Conservation (phyloP, 1,140 invertebrate genomes). For the Helicorthomorpha holstii region DNA sequence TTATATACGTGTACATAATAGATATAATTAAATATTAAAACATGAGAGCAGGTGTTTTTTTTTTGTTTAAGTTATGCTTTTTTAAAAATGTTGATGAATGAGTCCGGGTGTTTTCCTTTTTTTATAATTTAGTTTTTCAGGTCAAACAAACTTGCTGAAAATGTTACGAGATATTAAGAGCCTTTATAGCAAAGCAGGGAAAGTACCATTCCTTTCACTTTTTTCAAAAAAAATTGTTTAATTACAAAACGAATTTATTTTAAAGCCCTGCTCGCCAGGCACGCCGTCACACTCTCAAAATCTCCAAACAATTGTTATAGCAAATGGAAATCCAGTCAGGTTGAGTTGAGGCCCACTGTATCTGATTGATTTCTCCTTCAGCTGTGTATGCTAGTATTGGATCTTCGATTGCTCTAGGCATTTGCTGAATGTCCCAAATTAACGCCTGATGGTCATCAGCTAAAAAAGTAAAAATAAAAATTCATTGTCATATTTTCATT, state of each 20-base stretch:
- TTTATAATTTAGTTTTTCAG: too few relatives aligned
- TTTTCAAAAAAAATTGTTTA: neutral
- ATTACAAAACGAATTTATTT: neutral
- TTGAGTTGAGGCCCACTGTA: slow-evolving; percentile 99
- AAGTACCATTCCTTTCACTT: neutral
- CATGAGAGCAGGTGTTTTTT: too few relatives aligned
- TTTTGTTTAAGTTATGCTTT: too few relatives aligned
- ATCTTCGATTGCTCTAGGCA: slow-evolving; percentile 98
- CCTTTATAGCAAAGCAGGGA: neutral
- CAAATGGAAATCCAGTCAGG: slow-evolving; percentile 99
- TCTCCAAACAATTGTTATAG: slow-evolving; percentile 95
- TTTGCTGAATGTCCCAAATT: slow-evolving; percentile 99
- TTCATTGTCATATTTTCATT: neutral
- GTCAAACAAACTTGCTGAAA: too few relatives aligned
- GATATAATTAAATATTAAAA: too few relatives aligned
- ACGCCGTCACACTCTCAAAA: slow-evolving; percentile 62
- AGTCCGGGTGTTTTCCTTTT: too few relatives aligned
- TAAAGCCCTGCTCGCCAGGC: neutral
- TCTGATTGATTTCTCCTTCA: slow-evolving; percentile 97
- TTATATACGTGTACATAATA: too few relatives aligned
- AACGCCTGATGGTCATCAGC: slow-evolving; percentile 98
- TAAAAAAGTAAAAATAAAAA: slow-evolving; percentile 16
- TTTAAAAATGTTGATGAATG: too few relatives aligned
- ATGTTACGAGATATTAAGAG: too few relatives aligned
- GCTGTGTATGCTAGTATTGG: slow-evolving; percentile 97